phyloP scores from a whole-genome alignment of 2,888 invertebrate genomes.

The Alloplasta piceator region DNA sequence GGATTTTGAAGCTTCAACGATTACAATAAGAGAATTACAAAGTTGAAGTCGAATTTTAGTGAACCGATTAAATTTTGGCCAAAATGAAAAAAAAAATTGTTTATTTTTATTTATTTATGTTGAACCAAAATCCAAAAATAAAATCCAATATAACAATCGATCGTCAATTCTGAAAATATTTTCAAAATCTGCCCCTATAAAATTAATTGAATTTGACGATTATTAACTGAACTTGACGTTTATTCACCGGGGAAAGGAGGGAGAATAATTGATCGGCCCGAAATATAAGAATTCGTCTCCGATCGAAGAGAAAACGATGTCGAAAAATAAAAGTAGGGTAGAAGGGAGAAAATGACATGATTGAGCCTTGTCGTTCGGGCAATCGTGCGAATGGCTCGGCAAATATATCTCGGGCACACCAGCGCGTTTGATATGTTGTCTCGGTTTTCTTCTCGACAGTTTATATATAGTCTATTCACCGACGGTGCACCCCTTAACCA shows the following conservation, averaged over 20 bases:
- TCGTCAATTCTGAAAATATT: no score
- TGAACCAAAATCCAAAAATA: no score
- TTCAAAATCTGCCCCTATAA: no score
- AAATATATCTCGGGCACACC: constrained; percentile 73
- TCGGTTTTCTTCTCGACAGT: constrained; percentile 61
- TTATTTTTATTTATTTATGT: no score
- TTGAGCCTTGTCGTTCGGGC: constrained; percentile 76
- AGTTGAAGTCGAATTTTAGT: no score
- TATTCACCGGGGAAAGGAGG: neutral
- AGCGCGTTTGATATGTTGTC: constrained; percentile 40
- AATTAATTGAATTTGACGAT: no score
- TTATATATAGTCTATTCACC: constrained; percentile 9
- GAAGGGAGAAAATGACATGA: constrained; percentile 68
- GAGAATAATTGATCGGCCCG: constrained; percentile 18
- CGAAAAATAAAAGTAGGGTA: constrained; percentile 53
- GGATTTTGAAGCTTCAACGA: no score
- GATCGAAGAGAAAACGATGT: constrained; percentile 21
- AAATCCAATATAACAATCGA: no score
- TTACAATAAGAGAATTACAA: no score
- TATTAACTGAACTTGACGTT: no score
- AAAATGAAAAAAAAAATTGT: constrained; percentile 63
- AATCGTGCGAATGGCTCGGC: constrained; percentile 79
- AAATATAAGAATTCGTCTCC: neutral
- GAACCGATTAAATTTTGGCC: no score
- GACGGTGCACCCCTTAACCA: constrained; percentile 54